Evolutionary conservation across 2,888 invertebrate species (phyloP).

Genomic region (Eupithecia dodoneata): DNA sequence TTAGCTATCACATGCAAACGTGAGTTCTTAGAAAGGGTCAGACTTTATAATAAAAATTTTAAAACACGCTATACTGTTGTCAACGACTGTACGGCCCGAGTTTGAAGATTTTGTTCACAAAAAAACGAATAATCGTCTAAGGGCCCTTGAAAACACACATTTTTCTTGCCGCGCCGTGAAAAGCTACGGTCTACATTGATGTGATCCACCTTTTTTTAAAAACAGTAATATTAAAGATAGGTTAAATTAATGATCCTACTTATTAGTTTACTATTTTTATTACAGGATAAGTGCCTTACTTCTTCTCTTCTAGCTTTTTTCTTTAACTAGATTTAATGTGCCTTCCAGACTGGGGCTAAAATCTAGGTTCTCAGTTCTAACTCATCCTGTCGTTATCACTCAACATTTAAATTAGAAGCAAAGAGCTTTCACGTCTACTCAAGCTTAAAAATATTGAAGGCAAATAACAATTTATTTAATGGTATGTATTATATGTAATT

Average conservation of each 20-base stretch:
- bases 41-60: background rate
- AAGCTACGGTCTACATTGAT: no score
- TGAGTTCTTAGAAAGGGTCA: slow-evolving; percentile 5
- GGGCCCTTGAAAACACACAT: no score
- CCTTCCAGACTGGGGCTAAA: no score
- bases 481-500: background rate
- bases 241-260: no score
- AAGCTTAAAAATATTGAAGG: no score
- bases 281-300: background rate
- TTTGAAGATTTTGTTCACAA: background rate
- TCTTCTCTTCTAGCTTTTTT: background rate
- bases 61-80: background rate
- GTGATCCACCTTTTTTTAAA: no score
- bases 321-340: background rate
- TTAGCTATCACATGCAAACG: slow-evolving; percentile 8
- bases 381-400: background rate
- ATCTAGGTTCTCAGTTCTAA: no score
- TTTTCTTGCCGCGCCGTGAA: no score
- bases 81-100: background rate
- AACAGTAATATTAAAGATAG: no score
- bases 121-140: background rate
- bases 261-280: no score
- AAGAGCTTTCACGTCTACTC: no score
- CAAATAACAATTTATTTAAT: no score
- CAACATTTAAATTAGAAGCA: background rate